Evolutionary conservation across 2,888 invertebrate genomes (phyloP).

Genomic region (Metacarcinus magister): DNA sequence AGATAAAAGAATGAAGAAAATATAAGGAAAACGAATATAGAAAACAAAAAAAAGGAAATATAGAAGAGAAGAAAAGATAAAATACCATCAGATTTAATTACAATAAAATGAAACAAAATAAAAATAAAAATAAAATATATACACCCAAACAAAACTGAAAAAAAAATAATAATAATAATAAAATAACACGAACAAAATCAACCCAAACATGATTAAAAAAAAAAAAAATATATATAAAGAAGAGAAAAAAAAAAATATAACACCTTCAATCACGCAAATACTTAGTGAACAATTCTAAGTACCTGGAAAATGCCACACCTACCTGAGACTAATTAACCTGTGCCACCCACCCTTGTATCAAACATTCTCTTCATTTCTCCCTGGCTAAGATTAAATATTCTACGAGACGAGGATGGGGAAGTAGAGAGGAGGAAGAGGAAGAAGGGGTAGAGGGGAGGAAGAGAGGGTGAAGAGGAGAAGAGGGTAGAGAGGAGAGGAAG

Average conservation of each 20-base stretch:
- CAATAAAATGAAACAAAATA: background rate
- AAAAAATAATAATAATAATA: background rate
- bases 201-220: background rate
- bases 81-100: background rate
- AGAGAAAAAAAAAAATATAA: background rate
- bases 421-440: conserved; percentile 9
- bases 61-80: background rate
- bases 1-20: no score
- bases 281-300: background rate
- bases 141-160: background rate
- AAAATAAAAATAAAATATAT: background rate
- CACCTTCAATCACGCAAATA: background rate
- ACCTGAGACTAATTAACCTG: background rate
- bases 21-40: no score
- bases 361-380: background rate
- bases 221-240: background rate
- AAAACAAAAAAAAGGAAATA: no score
- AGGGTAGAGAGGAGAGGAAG: no score
- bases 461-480: no score
- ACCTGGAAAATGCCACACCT: background rate
- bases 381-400: background rate
- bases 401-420: background rate
- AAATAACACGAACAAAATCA: background rate
- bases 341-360: background rate
- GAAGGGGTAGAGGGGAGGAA: no score